Base-by-base conservation (phyloP, 2,888 invertebrate species). In the Pachydiplax longipennis region DNA sequence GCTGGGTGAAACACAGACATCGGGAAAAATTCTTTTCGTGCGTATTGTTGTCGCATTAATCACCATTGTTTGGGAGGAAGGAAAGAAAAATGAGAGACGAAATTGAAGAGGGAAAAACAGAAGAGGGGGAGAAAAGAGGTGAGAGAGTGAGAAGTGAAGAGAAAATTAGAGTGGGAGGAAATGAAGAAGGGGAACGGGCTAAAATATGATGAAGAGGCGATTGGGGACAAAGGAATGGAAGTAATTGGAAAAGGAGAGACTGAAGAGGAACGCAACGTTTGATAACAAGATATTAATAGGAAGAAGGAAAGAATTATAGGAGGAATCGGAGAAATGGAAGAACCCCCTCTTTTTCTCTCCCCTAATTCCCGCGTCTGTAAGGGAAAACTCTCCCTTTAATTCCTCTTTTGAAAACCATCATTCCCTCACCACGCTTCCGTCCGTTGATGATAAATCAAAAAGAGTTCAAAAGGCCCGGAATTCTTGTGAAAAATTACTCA, bases 371-470 rank as follows among this genome's bases (percentile, higher is more conserved):
- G 10, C 82, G 40, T 48, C 25, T 25, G 44, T 82, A n/a, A 82
- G 44, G 40, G 35, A 35, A 40, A 22, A 81, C 3, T 25, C 18
- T 12, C 25, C 48, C 25, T 82, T 44, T 44, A 40, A 82, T 82
- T 44, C 82, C 82, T 44, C 22, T 44, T 44, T 22, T 22, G 82
- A n/a, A 82, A 73, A 25, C 25, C 73, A 73, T 53, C 73, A 31
- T 31, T 2, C 73, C 82, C 82, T 48, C 25, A n/a, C 48, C 82
- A 22, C n/a, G 82, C 82, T 25, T 82, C 25, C 40, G 12, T 44
- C 44, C 40, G 82, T 44, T 25, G 82, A 48, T 82, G 44, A 82
- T 82, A 82, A 82, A 82, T 82, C 82, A 82, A 82, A 82, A 48
- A 44, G 82, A 25, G 25, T 48, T 82, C 82, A 48, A n/a, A 25